These are phyloP conservation scores for Todiramphus chloris DNA, from an alignment of 2,113 vertebrate species.

Conservation along the genomic window DNA sequence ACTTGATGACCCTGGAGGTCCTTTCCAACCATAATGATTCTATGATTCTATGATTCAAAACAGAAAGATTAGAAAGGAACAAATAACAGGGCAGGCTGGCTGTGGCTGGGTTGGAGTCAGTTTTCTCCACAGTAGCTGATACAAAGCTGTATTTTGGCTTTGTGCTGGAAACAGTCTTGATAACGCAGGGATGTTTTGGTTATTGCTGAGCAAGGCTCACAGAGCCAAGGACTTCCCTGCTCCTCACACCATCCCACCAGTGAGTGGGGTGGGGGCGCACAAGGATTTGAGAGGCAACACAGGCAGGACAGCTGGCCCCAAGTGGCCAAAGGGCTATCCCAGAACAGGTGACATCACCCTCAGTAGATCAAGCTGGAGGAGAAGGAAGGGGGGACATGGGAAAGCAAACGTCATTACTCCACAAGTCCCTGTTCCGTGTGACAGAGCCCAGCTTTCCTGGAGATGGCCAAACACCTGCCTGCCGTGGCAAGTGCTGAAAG, in stretches of 20 bases:
- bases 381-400: background rate
- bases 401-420: no score
- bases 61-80: background rate
- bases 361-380: background rate
- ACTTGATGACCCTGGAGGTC: no score
- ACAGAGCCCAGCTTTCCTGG: background rate
- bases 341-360: background rate
- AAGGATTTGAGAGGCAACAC: background rate
- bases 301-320: no score
- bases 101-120: background rate
- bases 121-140: background rate
- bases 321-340: background rate
- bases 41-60: no score
- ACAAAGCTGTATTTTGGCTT: background rate
- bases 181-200: background rate
- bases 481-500: background rate
- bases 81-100: background rate
- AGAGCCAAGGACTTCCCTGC: background rate
- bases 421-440: background rate
- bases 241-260: background rate
- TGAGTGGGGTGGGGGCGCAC: background rate
- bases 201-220: background rate
- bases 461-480: background rate
- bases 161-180: background rate
- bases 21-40: no score